Evolutionary conservation across 2,113 vertebrate species (phyloP), one percentile per base, ranked within the genome.

Genomic region (Tringa solitaria): DNA sequence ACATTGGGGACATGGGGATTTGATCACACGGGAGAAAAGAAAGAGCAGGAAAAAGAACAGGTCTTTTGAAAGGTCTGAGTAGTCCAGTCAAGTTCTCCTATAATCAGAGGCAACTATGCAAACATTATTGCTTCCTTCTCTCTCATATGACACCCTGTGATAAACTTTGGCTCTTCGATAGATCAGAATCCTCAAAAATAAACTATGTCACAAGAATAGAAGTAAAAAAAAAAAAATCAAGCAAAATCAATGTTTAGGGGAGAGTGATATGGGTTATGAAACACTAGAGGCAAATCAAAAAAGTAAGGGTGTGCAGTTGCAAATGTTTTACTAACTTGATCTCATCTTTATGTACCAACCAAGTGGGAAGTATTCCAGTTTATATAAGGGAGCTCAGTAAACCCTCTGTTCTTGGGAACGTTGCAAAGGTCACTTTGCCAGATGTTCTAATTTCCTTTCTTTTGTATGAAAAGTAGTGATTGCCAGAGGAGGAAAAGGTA

Each of bases 371-470:
- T 61, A 54, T 48, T 86, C 46, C 28, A 37, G 27, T 59, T 84
- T 91, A 75, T 68, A 26, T 82, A n/a, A 92, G 21, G 46, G 21
- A 50, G 14, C 57, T 88, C 51, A 86, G 57, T 75, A 92, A 90
- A 63, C 39, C 30, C 35, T 84, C 30, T 32, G 27, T 90, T 94
- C 53, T 74, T 35, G 48, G 24, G n/a, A 75, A 45, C 17, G 12
- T 45, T 41, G 37, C 80, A 89, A 41, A 92, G 72, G 83, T 79
- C 45, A 24, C 48, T 86, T 72, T 80, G 33, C 91, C 89, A 95
- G 95, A 92, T 94, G 87, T 95, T 96, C 37, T 63, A 45, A 91
- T 91, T 95, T 94, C 94, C 90, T 89, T 90, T 92, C 41, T 88
- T 91, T 89, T 89, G 61, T 61, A 89, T 64, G 73, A 91, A 90